Evolutionary conservation across 2,797 vertebrate genomes (phyloP), one percentile per base, ranked within the genome.

Genomic region (Margarornis squamiger): DNA sequence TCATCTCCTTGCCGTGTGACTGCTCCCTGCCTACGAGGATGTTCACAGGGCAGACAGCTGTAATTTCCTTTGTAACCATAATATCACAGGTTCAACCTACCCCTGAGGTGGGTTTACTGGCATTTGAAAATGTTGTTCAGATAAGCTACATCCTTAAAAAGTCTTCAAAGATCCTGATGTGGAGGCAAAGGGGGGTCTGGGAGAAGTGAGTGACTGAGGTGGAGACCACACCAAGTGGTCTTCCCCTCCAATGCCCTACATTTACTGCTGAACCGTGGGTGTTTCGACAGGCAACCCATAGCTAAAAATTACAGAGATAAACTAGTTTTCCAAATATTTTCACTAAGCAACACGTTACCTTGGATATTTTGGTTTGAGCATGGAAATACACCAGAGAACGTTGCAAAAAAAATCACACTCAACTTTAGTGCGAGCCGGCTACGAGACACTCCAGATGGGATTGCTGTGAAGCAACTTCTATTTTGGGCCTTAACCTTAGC

Each of bases 401-500:
- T 1, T 52, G 86, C 4, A 39, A 71, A 27, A 84, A 27, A 84
- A 86, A 30, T n/a, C 29, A 4, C 80, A 52, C 20, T 1, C 66
- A 5, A 48, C 41, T 52, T 59, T 72, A 8, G 32, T 55, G 84
- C 0, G 12, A 90, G 91, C 23, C 3, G 4, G 34, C 36, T 55
- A 73, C 6, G 7, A 95, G 90, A 87, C 67, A 59, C 57, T 86
- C 68, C 70, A 88, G 66, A 82, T 58, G 62, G 63, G 90, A 70
- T 45, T 91, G 74, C 92, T 92, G 92, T 46, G 93, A 86, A 96
- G 91, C 76, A 81, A 91, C 88, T 57, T 90, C 86, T 84, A 70
- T 95, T 95, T 95, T 88, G 91, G 86, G 92, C 76, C 32, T 94
- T 95, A 96, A 95, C 89, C 95, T 95, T 94, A 90, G 85, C 62